Conservation (phyloP, 1,140 invertebrate species). For the Trichoplusia ni region DNA sequence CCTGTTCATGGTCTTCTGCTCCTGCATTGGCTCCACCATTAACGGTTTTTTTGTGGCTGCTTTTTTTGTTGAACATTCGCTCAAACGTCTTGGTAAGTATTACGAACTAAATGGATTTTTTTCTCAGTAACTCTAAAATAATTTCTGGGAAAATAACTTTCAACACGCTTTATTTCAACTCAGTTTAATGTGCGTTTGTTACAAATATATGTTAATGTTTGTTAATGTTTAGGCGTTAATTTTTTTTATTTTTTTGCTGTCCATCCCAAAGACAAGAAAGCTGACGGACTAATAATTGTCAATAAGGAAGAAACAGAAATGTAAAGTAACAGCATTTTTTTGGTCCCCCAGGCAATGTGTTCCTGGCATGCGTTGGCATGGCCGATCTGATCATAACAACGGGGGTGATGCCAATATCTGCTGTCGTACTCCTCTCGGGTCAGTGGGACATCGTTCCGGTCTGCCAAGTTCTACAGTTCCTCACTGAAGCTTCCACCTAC, state of each 20-base stretch:
- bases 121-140: too few species aligned
- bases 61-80: constrained; percentile 52
- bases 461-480: constrained; percentile 86
- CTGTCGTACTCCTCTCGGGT: constrained; percentile 86
- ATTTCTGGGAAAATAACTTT: not conserved
- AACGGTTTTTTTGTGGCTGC: constrained; percentile 60
- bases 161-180: not conserved
- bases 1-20: constrained; percentile 84
- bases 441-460: constrained; percentile 82
- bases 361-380: constrained; percentile 89
- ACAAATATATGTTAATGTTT: too few species aligned
- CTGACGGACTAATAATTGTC: too few species aligned
- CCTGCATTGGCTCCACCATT: constrained; percentile 82
- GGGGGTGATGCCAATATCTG: constrained; percentile 86
- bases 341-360: constrained; percentile 86
- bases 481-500: constrained; percentile 77
- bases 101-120: too few species aligned
- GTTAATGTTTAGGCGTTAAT: not conserved
- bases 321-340: constrained; percentile 28
- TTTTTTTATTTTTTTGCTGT: not conserved
- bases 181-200: too few species aligned
- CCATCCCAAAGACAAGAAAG: too few species aligned
- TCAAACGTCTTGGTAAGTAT: constrained; percentile 54
- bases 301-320: too few species aligned
- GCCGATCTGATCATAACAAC: constrained; percentile 89